Conservation (phyloP, 2,888 invertebrate species). For the Neoascia interrupta region DNA sequence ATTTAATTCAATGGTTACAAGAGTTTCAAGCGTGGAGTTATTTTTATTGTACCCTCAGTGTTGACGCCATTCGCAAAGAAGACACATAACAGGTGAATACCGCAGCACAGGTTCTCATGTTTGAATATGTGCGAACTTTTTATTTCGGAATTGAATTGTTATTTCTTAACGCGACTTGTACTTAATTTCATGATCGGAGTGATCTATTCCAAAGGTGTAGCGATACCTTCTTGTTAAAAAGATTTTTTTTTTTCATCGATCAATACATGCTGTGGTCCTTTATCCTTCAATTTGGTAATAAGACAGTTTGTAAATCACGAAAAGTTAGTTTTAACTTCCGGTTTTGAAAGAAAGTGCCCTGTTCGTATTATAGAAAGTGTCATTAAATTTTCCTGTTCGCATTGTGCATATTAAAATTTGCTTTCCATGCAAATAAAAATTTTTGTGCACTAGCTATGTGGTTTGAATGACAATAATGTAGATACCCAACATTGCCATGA, state of each 20-base stretch:
- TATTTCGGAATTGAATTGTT: slow-evolving; percentile 23
- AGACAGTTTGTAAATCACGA: not conserved
- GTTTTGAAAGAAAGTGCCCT: too few species aligned
- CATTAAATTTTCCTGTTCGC: slow-evolving; percentile 47
- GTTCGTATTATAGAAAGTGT: slow-evolving; percentile 61
- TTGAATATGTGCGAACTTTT: slow-evolving; percentile 28
- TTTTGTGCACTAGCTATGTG: slow-evolving; percentile 15
- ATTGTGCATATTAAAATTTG: slow-evolving; percentile 40
- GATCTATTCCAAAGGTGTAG: too few species aligned
- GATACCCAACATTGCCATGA: slow-evolving; percentile 13
- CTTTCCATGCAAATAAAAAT: slow-evolving; percentile 54
- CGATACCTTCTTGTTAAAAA: too few species aligned
- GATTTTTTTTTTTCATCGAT: slow-evolving; percentile 7
- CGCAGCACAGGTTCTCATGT: slow-evolving; percentile 21
- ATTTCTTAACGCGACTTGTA: too few species aligned
- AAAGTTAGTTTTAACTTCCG: slow-evolving; percentile 37
- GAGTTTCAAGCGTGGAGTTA: slow-evolving; percentile 50
- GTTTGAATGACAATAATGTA: slow-evolving; percentile 38
- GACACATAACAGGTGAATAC: slow-evolving; percentile 59
- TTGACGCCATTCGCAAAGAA: slow-evolving; percentile 54
- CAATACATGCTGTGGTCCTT: not conserved
- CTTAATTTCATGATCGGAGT: too few species aligned
- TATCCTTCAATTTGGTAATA: not conserved
- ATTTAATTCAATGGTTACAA: slow-evolving; percentile 32
- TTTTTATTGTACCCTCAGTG: slow-evolving; percentile 52